Evolutionary conservation across 2,888 invertebrate species (phyloP).

Genomic region (Pristionchus maxplancki): DNA sequence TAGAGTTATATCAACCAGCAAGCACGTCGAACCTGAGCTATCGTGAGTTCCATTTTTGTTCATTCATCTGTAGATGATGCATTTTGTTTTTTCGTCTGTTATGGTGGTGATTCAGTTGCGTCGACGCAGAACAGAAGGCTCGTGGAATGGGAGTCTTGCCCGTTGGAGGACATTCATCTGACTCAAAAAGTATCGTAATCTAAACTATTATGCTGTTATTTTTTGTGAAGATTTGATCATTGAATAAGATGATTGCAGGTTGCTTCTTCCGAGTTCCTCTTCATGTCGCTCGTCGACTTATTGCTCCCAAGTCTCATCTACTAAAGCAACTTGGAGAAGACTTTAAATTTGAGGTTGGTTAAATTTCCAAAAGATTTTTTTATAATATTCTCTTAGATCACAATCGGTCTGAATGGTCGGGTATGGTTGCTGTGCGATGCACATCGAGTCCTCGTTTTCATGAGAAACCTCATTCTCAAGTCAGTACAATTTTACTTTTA

Average conservation of each 20-base stretch:
- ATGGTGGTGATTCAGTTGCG: constrained; percentile 70
- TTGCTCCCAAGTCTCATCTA: constrained; percentile 76
- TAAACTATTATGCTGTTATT: too few species aligned
- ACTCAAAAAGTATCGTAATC: too few species aligned
- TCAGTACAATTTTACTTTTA: neutral
- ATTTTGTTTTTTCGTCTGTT: too few species aligned
- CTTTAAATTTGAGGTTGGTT: constrained; percentile 68
- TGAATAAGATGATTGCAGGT: neutral
- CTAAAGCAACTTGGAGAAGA: constrained; percentile 62
- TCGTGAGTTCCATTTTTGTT: constrained; percentile 50
- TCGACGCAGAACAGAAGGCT: constrained; percentile 70
- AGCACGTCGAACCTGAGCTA: constrained; percentile 75
- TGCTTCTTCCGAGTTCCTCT: constrained; percentile 60
- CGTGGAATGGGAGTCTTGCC: constrained; percentile 79
- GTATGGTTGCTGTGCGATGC: constrained; percentile 85
- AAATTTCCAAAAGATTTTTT: neutral
- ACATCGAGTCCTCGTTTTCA: constrained; percentile 56
- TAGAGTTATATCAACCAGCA: constrained; percentile 67
- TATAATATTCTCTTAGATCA: constrained; percentile 79
- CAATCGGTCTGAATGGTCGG: constrained; percentile 94
- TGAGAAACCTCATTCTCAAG: constrained; percentile 42
- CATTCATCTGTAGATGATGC: neutral
- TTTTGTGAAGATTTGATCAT: neutral
- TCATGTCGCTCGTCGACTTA: constrained; percentile 69
- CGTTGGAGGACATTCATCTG: constrained; percentile 41